These are phyloP conservation scores for Panurus biarmicus DNA, from an alignment of 2,113 vertebrate species.

Conservation along the genomic window DNA sequence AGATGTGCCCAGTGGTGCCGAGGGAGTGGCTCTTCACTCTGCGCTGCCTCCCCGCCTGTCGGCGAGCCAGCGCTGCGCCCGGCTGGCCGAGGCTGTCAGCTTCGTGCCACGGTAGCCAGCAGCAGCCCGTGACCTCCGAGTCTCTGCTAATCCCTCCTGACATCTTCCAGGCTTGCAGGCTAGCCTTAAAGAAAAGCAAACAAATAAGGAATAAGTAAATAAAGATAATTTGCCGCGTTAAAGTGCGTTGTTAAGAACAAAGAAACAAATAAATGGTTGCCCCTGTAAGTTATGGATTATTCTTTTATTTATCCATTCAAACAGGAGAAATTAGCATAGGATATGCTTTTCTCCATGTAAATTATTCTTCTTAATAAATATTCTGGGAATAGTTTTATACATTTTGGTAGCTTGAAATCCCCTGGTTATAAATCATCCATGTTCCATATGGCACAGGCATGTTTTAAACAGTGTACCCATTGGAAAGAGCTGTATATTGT, in stretches of 20 bases:
- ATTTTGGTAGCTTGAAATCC: not conserved
- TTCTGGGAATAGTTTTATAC: conserved; percentile 22
- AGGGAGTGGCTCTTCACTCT: not conserved
- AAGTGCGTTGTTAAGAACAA: not conserved
- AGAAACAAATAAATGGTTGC: not conserved
- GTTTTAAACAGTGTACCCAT: conserved; percentile 1
- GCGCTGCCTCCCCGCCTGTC: not conserved
- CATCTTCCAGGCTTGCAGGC: not conserved
- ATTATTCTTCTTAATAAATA: conserved; percentile 34
- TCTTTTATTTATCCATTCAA: not conserved
- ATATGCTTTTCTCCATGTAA: not conserved
- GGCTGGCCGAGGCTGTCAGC: not conserved
- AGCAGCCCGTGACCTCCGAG: not conserved
- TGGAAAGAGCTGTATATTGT: conserved; percentile 40
- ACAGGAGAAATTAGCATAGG: not conserved
- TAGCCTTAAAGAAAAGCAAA: not conserved
- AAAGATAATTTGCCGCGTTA: not conserved
- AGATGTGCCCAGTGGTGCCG: not conserved
- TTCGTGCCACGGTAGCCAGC: not conserved
- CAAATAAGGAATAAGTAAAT: not conserved
- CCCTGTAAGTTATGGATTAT: not conserved
- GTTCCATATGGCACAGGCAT: not conserved
- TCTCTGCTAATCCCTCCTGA: not conserved
- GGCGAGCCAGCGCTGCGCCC: not conserved
- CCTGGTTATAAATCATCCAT: conserved; percentile 36